Conservation (phyloP, 92 coral and sea anemone species). For the Epizoanthus fatuus region DNA sequence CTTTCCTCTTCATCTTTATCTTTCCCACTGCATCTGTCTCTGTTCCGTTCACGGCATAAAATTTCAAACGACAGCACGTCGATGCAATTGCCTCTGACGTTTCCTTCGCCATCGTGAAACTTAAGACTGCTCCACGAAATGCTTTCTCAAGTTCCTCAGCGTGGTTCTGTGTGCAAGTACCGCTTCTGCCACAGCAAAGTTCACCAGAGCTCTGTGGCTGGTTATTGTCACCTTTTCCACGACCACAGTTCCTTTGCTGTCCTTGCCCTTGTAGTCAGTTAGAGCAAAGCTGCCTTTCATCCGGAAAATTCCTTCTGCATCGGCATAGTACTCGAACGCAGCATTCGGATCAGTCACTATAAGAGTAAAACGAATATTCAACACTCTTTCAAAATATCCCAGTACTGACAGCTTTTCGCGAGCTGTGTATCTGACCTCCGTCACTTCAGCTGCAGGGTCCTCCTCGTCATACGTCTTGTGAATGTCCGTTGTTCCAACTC, state of each 20-base stretch:
- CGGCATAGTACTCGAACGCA: not conserved
- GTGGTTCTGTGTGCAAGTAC: slow-evolving; percentile 28
- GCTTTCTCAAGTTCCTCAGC: slow-evolving; percentile 14
- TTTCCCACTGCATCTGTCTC: too few relatives aligned
- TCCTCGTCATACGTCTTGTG: slow-evolving; percentile 21
- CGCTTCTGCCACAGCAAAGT: slow-evolving; percentile 27
- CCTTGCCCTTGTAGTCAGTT: slow-evolving; percentile 12
- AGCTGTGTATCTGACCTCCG: slow-evolving; percentile 20
- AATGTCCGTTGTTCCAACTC: slow-evolving; percentile 19
- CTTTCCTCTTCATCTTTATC: too few relatives aligned
- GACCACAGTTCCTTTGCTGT: slow-evolving; percentile 9
- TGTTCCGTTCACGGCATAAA: too few relatives aligned
- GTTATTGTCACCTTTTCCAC: slow-evolving; percentile 13
- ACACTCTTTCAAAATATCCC: slow-evolving; percentile 20
- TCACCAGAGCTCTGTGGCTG: slow-evolving; percentile 35
- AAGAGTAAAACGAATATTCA: slow-evolving; percentile 8
- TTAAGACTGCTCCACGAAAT: slow-evolving; percentile 5
- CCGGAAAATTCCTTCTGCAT: slow-evolving; percentile 33
- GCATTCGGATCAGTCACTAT: slow-evolving; percentile 9
- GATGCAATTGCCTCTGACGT: too few relatives aligned
- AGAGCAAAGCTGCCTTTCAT: slow-evolving; percentile 10
- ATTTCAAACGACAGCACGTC: too few relatives aligned
- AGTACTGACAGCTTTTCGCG: slow-evolving; percentile 28
- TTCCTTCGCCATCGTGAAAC: too few relatives aligned
- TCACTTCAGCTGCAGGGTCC: slow-evolving; percentile 2